Base-by-base conservation (phyloP, 2,888 invertebrate genomes). In the Chironomus tentans region DNA sequence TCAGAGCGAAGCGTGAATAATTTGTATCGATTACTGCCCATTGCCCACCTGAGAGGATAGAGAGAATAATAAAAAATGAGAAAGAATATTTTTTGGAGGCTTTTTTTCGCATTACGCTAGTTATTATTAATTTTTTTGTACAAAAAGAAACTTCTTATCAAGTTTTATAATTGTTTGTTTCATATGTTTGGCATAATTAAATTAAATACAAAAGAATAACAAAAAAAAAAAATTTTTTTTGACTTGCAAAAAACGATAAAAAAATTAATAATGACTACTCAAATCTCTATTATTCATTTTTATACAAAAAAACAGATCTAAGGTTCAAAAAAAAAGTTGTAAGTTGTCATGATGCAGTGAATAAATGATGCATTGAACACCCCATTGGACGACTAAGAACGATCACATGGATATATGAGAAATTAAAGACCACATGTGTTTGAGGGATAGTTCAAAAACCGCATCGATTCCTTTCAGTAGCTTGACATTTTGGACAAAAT, bases 1-100 rank as follows among this genome's bases (percentile, higher is more conserved):
- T 85, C 83, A 87, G 87, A 83, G 89, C 87, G 86, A 90, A 91
- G 83, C 91, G 89, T 83, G 91, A 88, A 85, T 91, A 91, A 82
- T 89, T 88, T 85, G 91, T 90, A 87, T 92, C 92, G 89, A 92
- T 88, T 87, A 92, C 90, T 85, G 90, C 90, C 92, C 92, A 92
- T 86, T 92, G 92, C 86, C 91, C 89, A 87, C 91, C 92, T 92
- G 90, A 88, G 89, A 88, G 86, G 28, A 18, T 87, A 88, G 84
- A 85, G 72, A 76, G 83, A 83, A 83, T 82, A 83, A 28, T 65
- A 74, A 74, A 74, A 74, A 74, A 74, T 74, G 74, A 74, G 74
- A 74, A 74, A 74, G 74, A 74, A 74, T 74, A 50, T 61, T 74
- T 46, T 46, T 47, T 46, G 13, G 28, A 10, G 13, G 21, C 18